Conservation (phyloP, 1,140 invertebrate species). For the Zelostemma sp. region DNA sequence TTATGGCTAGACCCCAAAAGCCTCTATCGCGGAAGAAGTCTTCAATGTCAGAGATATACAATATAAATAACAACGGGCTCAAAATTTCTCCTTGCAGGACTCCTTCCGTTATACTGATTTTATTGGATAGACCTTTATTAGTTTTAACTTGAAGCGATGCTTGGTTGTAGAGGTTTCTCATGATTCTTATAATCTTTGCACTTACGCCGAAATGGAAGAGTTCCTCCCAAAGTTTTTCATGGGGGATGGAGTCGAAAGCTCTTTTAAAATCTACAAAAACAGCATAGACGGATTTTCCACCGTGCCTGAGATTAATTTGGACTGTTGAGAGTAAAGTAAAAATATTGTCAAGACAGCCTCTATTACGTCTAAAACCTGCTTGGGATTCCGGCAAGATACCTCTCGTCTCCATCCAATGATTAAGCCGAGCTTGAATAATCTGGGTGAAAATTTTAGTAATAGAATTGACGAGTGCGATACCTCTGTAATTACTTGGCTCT, state of each 20-base stretch:
- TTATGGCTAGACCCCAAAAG: too few species aligned
- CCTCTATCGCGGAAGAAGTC: not conserved
- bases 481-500: not conserved
- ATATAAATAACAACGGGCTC: slow-evolving; percentile 9
- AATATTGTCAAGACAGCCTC: slow-evolving; percentile 14
- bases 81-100: too few species aligned
- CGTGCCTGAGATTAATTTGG: not conserved
- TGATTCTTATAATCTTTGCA: slow-evolving; percentile 7
- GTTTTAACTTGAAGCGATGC: not conserved
- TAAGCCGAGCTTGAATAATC: not conserved
- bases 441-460: not conserved
- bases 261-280: too few species aligned
- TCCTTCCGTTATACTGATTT: slow-evolving; percentile 3
- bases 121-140: not conserved
- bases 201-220: slow-evolving; percentile 4
- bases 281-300: not conserved
- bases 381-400: not conserved
- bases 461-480: not conserved
- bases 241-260: slow-evolving; percentile 9
- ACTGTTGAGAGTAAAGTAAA: slow-evolving; percentile 3
- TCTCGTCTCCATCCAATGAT: not conserved
- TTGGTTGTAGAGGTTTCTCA: slow-evolving; percentile 5
- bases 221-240: slow-evolving; percentile 9
- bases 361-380: slow-evolving; percentile 6
- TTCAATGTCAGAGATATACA: not conserved